Evolutionary conservation across 2,113 vertebrate species (phyloP).

Genomic region (Lophotis ruficrista): DNA sequence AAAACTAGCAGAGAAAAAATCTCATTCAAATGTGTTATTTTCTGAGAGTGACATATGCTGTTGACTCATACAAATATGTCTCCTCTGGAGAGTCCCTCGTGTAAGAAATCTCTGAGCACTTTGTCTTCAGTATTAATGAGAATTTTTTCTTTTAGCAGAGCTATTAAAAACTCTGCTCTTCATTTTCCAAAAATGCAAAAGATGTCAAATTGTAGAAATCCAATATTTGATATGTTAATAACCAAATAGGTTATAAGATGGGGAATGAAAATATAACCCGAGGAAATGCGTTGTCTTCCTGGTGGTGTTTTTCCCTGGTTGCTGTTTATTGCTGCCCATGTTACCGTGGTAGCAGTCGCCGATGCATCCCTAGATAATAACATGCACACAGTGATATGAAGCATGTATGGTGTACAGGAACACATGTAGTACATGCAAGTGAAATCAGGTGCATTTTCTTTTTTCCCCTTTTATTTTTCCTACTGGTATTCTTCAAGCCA

Average conservation of each 20-base stretch:
- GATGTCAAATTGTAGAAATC: background rate
- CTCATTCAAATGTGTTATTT: constrained; percentile 24
- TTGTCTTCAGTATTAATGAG: background rate
- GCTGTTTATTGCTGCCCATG: background rate
- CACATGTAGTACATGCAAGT: background rate
- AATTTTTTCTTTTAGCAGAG: background rate
- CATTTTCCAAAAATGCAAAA: background rate
- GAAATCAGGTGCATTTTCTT: background rate
- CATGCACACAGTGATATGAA: background rate
- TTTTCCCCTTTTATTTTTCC: background rate
- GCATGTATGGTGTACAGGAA: background rate
- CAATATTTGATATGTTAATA: constrained; percentile 13
- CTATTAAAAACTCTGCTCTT: constrained; percentile 6
- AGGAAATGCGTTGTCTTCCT: background rate
- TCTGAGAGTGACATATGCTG: constrained; percentile 31
- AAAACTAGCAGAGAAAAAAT: background rate
- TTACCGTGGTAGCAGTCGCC: constrained; percentile 50
- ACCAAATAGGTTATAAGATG: background rate
- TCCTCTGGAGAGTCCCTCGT: background rate
- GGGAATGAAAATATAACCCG: background rate
- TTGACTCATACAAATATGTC: constrained; percentile 52
- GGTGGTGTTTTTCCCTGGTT: background rate
- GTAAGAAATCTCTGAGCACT: background rate
- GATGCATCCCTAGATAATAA: background rate
- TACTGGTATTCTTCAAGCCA: background rate